Evolutionary conservation across 2,888 invertebrate species (phyloP).

Genomic region (Drosophila putrida): DNA sequence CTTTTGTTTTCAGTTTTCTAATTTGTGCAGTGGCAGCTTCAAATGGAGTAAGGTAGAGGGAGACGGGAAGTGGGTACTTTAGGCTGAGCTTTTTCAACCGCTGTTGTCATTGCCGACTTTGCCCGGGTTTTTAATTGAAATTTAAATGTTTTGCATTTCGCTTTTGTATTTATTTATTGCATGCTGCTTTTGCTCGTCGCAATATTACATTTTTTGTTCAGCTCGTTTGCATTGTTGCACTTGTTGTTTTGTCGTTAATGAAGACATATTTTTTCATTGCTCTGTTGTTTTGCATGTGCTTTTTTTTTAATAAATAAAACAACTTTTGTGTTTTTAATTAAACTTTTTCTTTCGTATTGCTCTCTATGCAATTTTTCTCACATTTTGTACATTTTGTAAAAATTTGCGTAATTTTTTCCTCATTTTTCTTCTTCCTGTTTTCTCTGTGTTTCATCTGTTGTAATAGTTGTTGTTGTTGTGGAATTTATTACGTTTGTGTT

Average conservation of each 20-base stretch:
- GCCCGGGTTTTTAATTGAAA: slow-evolving; percentile 74
- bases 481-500: slow-evolving; percentile 82
- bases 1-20: slow-evolving; percentile 66
- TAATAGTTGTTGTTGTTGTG: slow-evolving; percentile 36
- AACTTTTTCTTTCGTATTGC: slow-evolving; percentile 69
- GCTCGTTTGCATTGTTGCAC: slow-evolving; percentile 58
- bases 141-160: slow-evolving; percentile 78
- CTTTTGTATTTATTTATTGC: slow-evolving; percentile 69
- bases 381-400: slow-evolving; percentile 64
- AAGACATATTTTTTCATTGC: slow-evolving; percentile 79
- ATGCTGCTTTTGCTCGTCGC: slow-evolving; percentile 32
- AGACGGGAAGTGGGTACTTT: slow-evolving; percentile 51
- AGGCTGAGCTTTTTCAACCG: slow-evolving; percentile 45
- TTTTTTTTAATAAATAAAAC: slow-evolving; percentile 76
- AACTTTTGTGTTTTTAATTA: slow-evolving; percentile 80
- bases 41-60: background rate
- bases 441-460: slow-evolving; percentile 21
- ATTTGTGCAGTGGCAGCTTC: slow-evolving; percentile 57
- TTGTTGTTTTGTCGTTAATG: slow-evolving; percentile 74
- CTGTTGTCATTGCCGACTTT: slow-evolving; percentile 40
- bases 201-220: slow-evolving; percentile 20
- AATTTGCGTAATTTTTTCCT: slow-evolving; percentile 52
- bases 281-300: slow-evolving; percentile 19
- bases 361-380: slow-evolving; percentile 42
- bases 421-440: slow-evolving; percentile 19